Percentiles rank a stretch among this genome's conserved stretches.
Conservation (phyloP, 2,113 vertebrate species). For the Scophthalmus maximus region DNA sequence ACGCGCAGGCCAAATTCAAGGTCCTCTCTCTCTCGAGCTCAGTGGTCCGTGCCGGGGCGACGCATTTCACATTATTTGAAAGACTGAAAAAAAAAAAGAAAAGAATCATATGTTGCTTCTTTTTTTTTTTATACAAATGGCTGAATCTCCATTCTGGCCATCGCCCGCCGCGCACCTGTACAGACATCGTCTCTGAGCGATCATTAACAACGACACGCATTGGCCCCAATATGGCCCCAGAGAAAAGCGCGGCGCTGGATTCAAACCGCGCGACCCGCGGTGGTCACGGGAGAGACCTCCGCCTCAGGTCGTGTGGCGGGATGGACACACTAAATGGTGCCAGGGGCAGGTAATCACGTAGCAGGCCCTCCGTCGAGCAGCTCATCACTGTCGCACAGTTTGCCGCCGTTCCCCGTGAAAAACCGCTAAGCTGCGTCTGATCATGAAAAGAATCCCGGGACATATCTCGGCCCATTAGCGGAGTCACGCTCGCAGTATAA, state of each 20-base stretch:
- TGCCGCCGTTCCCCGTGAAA: slow-evolving; percentile 40
- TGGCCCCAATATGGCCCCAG: slow-evolving; percentile 20
- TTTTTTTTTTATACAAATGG: slow-evolving; percentile 34
- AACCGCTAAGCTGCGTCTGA: slow-evolving; percentile 61
- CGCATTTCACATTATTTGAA: slow-evolving; percentile 30
- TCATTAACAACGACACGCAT: slow-evolving; percentile 41
- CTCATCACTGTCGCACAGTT: slow-evolving; percentile 59
- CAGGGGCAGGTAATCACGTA: slow-evolving; percentile 66
- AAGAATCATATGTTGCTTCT: slow-evolving; percentile 3
- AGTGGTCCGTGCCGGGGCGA: slow-evolving; percentile 11
- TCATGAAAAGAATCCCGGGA: slow-evolving; percentile 66
- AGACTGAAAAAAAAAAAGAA: neutral
- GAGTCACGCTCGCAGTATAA: slow-evolving; percentile 62
- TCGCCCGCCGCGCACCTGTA: slow-evolving; percentile 24
- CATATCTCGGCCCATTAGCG: slow-evolving; percentile 59
- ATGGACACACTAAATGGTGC: slow-evolving; percentile 68
- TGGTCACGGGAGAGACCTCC: slow-evolving; percentile 48
- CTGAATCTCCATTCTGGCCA: slow-evolving; percentile 21
- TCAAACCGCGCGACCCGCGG: slow-evolving; percentile 50
- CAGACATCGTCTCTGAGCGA: slow-evolving; percentile 6
- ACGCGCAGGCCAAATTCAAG: slow-evolving; percentile 32
- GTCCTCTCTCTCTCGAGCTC: slow-evolving; percentile 21
- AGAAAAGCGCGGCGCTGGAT: neutral
- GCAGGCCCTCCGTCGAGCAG: slow-evolving; percentile 53
- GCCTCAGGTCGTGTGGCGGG: slow-evolving; percentile 36